phyloP scores from a whole-genome alignment of 2,888 invertebrate genomes.

The Hydriomena furcata region DNA sequence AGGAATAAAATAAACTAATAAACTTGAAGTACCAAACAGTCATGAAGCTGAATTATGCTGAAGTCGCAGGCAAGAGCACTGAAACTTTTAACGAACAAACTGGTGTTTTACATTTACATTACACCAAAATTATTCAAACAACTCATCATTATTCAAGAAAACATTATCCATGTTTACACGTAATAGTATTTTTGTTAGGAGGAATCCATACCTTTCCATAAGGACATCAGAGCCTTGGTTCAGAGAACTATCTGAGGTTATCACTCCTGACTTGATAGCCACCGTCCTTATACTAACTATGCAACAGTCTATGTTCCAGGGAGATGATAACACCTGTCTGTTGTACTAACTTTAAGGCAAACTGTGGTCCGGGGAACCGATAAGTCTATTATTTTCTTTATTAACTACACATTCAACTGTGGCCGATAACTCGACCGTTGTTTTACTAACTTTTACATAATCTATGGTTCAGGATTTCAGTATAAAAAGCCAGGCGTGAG shows the following conservation, averaged over 20 bases:
- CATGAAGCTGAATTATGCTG: too few species aligned
- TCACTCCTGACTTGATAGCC: constrained; percentile 12
- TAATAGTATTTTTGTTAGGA: too few species aligned
- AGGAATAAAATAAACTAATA: too few species aligned
- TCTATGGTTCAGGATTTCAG: constrained; percentile 18
- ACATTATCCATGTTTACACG: too few species aligned
- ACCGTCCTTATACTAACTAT: constrained; percentile 1
- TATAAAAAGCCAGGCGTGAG: constrained; percentile 55
- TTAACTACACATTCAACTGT: constrained; percentile 2
- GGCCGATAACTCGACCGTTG: neutral
- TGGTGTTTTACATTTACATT: too few species aligned
- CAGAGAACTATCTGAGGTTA: constrained; percentile 7
- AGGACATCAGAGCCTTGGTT: neutral
- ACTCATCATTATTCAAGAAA: too few species aligned
- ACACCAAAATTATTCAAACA: too few species aligned
- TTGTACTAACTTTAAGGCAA: neutral
- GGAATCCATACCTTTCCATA: constrained; percentile 6
- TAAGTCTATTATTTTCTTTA: neutral
- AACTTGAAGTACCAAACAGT: too few species aligned
- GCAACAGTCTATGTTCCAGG: constrained; percentile 5
- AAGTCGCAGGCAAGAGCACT: too few species aligned
- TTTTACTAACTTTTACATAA: neutral
- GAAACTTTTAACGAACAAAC: too few species aligned
- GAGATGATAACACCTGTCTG: neutral
- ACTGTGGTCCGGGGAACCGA: constrained; percentile 9